These are phyloP conservation scores for Philypnodon macrostomus DNA, from an alignment of 2,797 vertebrate genomes.

Conservation along the genomic window DNA sequence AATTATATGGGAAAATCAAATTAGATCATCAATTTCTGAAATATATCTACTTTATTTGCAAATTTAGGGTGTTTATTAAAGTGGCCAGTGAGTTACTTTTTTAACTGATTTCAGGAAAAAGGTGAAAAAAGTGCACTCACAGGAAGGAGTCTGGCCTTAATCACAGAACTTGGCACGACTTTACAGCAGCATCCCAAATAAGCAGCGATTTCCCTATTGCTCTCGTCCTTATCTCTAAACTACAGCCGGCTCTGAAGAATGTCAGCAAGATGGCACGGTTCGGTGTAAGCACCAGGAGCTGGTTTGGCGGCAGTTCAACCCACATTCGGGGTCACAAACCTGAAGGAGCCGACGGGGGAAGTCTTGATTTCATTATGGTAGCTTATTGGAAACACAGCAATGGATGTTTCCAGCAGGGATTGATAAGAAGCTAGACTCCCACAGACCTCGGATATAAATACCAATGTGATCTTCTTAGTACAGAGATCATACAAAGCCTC, in stretches of 20 bases:
- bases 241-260: conserved; percentile 63
- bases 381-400: conserved; percentile 19
- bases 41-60: too few relatives aligned
- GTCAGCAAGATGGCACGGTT: conserved; percentile 52
- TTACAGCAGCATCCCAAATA: conserved; percentile 49
- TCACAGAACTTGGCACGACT: conserved; percentile 41
- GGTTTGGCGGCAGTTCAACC: conserved; percentile 39
- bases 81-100: too few relatives aligned
- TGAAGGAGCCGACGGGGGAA: conserved; percentile 18
- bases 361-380: conserved; percentile 27
- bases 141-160: conserved; percentile 54
- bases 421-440: conserved; percentile 32
- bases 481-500: conserved; percentile 1
- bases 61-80: too few relatives aligned
- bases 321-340: conserved; percentile 31
- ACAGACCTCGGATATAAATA: conserved; percentile 30
- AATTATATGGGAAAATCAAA: too few relatives aligned
- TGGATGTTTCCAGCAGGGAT: conserved; percentile 10
- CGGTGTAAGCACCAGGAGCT: conserved; percentile 30
- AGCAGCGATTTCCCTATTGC: conserved; percentile 52
- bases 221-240: conserved; percentile 60
- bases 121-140: conserved; percentile 43
- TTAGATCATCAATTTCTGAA: too few relatives aligned
- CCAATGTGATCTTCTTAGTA: background rate
- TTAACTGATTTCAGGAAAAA: conserved; percentile 34